Percentiles rank a stretch among this genome's conserved stretches.
Conservation (phyloP, 2,888 invertebrate genomes). For the Teleiodes luculella region DNA sequence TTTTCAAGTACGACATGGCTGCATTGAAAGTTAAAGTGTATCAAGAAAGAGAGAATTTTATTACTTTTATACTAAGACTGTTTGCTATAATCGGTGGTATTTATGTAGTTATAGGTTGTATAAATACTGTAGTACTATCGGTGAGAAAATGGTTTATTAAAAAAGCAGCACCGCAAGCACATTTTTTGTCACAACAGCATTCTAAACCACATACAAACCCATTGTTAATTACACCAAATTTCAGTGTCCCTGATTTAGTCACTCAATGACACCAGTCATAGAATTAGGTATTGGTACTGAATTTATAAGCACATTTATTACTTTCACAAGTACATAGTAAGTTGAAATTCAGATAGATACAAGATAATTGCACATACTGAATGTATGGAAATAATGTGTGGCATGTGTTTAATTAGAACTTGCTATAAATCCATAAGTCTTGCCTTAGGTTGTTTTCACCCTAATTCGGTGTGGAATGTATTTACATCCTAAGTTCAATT, state of each 20-base stretch:
- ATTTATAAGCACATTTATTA: background rate
- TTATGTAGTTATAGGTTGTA: constrained; percentile 88
- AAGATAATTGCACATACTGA: too few species aligned
- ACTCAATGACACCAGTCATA: constrained; percentile 49
- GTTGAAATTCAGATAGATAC: too few species aligned
- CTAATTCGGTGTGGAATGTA: too few species aligned
- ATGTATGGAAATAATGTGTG: too few species aligned
- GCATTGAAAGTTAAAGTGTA: constrained; percentile 91
- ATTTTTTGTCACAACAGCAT: constrained; percentile 29
- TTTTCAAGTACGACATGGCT: constrained; percentile 96
- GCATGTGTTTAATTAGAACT: too few species aligned
- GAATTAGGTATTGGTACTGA: background rate
- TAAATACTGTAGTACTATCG: constrained; percentile 53
- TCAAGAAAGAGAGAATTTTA: constrained; percentile 86
- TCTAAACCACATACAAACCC: constrained; percentile 45
- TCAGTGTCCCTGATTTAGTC: constrained; percentile 59
- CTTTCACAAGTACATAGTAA: too few species aligned
- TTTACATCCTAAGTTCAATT: too few species aligned
- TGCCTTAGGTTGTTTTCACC: too few species aligned
- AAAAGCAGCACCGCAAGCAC: constrained; percentile 27
- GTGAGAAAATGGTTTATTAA: constrained; percentile 42
- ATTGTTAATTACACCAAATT: constrained; percentile 49
- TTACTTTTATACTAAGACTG: constrained; percentile 90
- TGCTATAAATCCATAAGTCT: too few species aligned
- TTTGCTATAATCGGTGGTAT: constrained; percentile 96